phyloP scores from a whole-genome alignment of 2,113 vertebrate species.

The Amblyopsis rosae region DNA sequence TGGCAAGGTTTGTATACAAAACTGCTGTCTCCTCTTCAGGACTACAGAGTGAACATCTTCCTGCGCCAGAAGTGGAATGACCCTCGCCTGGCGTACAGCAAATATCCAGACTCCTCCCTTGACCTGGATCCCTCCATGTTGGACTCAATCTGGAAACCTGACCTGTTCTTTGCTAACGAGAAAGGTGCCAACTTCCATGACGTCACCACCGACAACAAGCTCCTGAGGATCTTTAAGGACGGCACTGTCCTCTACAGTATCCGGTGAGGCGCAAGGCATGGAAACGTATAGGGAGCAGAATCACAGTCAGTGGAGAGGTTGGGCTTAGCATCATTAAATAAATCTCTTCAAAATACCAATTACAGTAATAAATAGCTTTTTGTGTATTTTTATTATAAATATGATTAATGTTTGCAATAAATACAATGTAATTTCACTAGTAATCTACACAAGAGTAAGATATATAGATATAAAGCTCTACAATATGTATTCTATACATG shows the following conservation, averaged over 20 bases:
- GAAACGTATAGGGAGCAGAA: neutral
- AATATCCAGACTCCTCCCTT: slow-evolving; percentile 95
- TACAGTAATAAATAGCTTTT: too few relatives aligned
- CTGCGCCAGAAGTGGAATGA: slow-evolving; percentile 98
- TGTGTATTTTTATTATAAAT: too few relatives aligned
- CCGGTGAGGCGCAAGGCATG: slow-evolving; percentile 76
- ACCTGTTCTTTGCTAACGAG: slow-evolving; percentile 99
- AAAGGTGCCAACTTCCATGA: slow-evolving; percentile 99
- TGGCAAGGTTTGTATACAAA: slow-evolving; percentile 37
- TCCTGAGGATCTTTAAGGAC: slow-evolving; percentile 96
- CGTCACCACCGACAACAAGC: slow-evolving; percentile 97
- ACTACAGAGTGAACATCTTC: slow-evolving; percentile 99
- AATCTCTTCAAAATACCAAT: too few relatives aligned
- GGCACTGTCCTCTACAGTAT: slow-evolving; percentile 98
- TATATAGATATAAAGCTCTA: too few relatives aligned
- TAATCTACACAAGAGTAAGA: too few relatives aligned
- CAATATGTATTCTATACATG: too few relatives aligned
- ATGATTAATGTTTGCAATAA: too few relatives aligned
- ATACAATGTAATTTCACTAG: too few relatives aligned
- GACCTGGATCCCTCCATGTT: slow-evolving; percentile 98
- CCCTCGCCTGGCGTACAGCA: slow-evolving; percentile 94
- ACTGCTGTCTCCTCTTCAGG: slow-evolving; percentile 81
- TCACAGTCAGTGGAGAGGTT: neutral
- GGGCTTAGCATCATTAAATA: too few relatives aligned
- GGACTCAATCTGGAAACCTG: slow-evolving; percentile 99